These are phyloP conservation scores for Scaptomyza hsui DNA, from an alignment of 1,140 invertebrate genomes.

Conservation along the genomic window DNA sequence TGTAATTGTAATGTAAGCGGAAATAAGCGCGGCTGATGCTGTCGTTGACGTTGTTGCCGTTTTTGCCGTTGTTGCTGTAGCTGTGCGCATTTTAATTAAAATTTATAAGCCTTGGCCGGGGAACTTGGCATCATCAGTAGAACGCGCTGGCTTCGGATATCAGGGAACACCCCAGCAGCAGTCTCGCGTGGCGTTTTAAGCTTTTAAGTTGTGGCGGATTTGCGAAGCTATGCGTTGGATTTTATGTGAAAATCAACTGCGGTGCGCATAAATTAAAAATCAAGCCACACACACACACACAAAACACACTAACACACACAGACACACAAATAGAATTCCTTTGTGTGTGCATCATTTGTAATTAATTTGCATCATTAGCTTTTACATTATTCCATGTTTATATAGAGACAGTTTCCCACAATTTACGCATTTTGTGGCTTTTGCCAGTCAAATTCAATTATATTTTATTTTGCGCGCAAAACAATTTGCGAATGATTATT, in stretches of 20 bases:
- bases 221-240: conserved; percentile 69
- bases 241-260: conserved; percentile 79
- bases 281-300: conserved; percentile 41
- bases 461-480: conserved; percentile 55
- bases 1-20: conserved; percentile 82
- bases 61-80: not conserved
- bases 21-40: conserved; percentile 67
- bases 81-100: conserved; percentile 76
- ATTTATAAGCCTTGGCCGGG: conserved; percentile 78
- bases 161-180: conserved; percentile 28
- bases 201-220: conserved; percentile 79
- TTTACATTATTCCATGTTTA: conserved; percentile 33
- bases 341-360: conserved; percentile 69
- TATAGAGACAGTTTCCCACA: conserved; percentile 24
- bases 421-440: conserved; percentile 70
- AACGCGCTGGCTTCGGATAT: conserved; percentile 30
- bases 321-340: conserved; percentile 13
- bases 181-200: conserved; percentile 69
- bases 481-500: conserved; percentile 60
- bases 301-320: conserved; percentile 22
- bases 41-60: conserved; percentile 47
- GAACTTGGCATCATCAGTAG: conserved; percentile 60
- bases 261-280: conserved; percentile 80
- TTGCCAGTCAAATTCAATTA: conserved; percentile 74
- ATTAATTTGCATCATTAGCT: conserved; percentile 79